A percentile compares a stretch with the other conserved stretches of the same genome.
Evolutionary conservation across 2,113 vertebrate species (phyloP).

Genomic region (Nibea albiflora): DNA sequence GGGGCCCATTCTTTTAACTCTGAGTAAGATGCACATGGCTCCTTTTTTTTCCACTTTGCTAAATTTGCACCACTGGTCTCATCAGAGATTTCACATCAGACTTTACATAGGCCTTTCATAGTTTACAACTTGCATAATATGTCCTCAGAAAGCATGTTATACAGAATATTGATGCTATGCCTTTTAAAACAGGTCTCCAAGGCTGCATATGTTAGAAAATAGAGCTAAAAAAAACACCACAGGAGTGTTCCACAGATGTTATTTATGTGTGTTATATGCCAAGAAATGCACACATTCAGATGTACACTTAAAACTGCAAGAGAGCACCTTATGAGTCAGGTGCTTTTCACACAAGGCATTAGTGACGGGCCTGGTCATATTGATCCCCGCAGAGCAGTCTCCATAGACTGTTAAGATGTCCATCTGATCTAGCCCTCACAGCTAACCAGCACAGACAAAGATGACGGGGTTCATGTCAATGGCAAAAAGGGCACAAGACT

Average conservation of each 20-base stretch:
- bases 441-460: constrained; percentile 56
- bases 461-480: constrained; percentile 24
- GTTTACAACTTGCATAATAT: constrained; percentile 60
- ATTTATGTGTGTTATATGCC: constrained; percentile 57
- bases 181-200: constrained; percentile 55
- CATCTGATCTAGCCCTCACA: constrained; percentile 45
- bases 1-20: constrained; percentile 47
- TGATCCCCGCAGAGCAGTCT: constrained; percentile 56
- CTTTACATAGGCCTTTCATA: constrained; percentile 62
- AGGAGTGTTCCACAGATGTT: constrained; percentile 67
- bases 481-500: constrained; percentile 34
- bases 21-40: constrained; percentile 56
- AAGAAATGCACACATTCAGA: constrained; percentile 62
- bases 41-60: constrained; percentile 65
- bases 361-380: constrained; percentile 41
- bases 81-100: constrained; percentile 58
- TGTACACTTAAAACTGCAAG: constrained; percentile 32
- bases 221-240: constrained; percentile 50
- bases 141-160: constrained; percentile 73
- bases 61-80: constrained; percentile 69
- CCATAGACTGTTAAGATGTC: constrained; percentile 66
- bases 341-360: constrained; percentile 41
- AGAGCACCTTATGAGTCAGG: constrained; percentile 49
- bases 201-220: constrained; percentile 57
- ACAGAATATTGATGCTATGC: constrained; percentile 59